Base-by-base conservation (phyloP, 1,140 invertebrate genomes). In the Orchesella cincta region DNA sequence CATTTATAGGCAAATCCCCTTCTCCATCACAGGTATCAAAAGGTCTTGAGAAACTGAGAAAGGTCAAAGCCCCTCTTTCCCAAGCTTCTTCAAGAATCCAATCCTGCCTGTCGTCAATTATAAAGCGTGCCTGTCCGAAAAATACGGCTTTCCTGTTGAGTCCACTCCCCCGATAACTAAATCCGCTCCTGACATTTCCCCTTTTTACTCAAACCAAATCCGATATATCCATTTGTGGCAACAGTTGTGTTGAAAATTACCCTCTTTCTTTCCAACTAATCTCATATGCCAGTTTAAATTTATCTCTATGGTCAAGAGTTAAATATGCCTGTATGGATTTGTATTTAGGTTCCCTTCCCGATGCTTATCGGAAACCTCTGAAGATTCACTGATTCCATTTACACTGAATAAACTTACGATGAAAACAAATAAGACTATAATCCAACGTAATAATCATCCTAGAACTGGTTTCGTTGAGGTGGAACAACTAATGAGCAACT, bases 71-170 rank as follows among this genome's bases (percentile, higher is more conserved):
- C 33, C 28, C 26, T 26, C 33, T 67, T 67, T 67, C 62, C 14
- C 8, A 67, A n/a, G 3, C 26, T 14, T 26, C 2, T 5, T 31
- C 26, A 14, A 67, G 62, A 8, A 20, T 71, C 79, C 79, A 80
- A 46, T 80, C 73, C 39, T 75, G 62, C n/a, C 29, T 39, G 28
- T 36, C 78, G 78, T n/a, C n/a, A n/a, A n/a, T 57, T 35, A 36
- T 28, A 35, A 34, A 1, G 29, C 79, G 73, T 76, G 73, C 20
- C 64, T 26, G 51, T 80, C n/a, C 74, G 62, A 31, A 67, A 67
- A 67, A 31, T 67, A 67, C n/a, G 62, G 8, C 12, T 23, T 14
- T 14, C 62, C 62, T 31, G 8, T 67, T 29, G 62, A 29, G 31
- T 67, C 29, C 3, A 67, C 62, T 8, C 62, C 62, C 14, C 62